These are phyloP conservation scores for Ophion costatus DNA, from an alignment of 2,888 invertebrate species.

Conservation along the genomic window DNA sequence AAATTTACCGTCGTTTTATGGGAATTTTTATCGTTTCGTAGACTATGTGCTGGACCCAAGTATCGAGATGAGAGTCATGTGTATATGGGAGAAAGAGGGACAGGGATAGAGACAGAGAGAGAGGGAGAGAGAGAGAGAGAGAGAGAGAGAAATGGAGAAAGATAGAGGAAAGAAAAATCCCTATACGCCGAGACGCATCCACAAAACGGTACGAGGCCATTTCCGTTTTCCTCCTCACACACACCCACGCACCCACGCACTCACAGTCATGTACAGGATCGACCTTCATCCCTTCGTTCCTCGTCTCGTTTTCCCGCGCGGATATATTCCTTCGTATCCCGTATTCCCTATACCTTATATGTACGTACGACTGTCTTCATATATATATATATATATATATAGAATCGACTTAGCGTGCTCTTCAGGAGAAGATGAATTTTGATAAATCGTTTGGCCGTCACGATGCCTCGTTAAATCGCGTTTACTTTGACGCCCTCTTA, in stretches of 20 bases:
- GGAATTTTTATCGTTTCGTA: constrained; percentile 80
- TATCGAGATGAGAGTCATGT: constrained; percentile 39
- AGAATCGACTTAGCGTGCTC: constrained; percentile 69
- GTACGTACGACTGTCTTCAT: too few species aligned
- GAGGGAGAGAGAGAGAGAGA: background rate
- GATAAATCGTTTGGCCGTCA: constrained; percentile 73
- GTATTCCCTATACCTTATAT: constrained; percentile 6
- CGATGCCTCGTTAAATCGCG: constrained; percentile 72
- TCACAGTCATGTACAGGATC: constrained; percentile 42
- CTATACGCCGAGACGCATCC: constrained; percentile 40
- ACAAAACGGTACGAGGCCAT: constrained; percentile 71
- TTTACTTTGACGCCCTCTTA: constrained; percentile 63
- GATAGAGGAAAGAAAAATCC: constrained; percentile 28
- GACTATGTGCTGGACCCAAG: constrained; percentile 74
- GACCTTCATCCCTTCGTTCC: constrained; percentile 70
- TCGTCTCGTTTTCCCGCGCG: constrained; percentile 9
- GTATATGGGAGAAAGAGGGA: background rate
- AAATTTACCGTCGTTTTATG: constrained; percentile 80
- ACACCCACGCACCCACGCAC: background rate
- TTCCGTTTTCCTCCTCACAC: constrained; percentile 70
- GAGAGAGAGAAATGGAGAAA: constrained; percentile 2
- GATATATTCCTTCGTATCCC: constrained; percentile 15
- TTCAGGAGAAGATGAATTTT: constrained; percentile 75
- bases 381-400: background rate
- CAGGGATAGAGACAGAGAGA: background rate